Evolutionary conservation across 2,113 vertebrate species (phyloP).

Genomic region (Heptranchias perlo): DNA sequence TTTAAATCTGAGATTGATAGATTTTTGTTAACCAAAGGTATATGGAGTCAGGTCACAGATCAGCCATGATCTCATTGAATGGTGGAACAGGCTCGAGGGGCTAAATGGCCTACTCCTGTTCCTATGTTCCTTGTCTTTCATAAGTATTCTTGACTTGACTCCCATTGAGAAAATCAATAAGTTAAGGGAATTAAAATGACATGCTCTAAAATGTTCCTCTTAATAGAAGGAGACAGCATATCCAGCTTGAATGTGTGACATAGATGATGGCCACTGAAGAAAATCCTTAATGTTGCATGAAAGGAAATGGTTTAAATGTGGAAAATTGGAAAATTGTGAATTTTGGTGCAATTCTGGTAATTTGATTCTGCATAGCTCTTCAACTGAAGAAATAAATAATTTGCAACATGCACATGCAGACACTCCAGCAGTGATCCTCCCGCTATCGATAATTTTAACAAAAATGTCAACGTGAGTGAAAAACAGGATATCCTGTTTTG

Average conservation of each 20-base stretch:
- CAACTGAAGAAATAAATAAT: not conserved
- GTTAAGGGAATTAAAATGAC: not conserved
- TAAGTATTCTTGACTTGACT: not conserved
- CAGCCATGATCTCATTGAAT: too few relatives aligned
- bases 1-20: too few relatives aligned
- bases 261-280: not conserved
- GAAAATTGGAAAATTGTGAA: not conserved
- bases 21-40: too few relatives aligned
- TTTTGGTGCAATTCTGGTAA: not conserved
- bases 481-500: not conserved
- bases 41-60: too few relatives aligned
- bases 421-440: not conserved
- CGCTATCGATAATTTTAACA: not conserved
- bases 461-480: not conserved
- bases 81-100: too few relatives aligned
- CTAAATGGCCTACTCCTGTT: too few relatives aligned
- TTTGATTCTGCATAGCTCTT: not conserved
- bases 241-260: not conserved
- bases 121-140: not conserved
- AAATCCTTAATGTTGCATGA: not conserved
- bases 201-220: not conserved
- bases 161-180: not conserved
- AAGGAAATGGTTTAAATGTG: not conserved
- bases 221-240: not conserved
- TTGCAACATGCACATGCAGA: not conserved